These are phyloP conservation scores for Phaethon lepturus DNA, from an alignment of 2,113 vertebrate species.

Conservation along the genomic window DNA sequence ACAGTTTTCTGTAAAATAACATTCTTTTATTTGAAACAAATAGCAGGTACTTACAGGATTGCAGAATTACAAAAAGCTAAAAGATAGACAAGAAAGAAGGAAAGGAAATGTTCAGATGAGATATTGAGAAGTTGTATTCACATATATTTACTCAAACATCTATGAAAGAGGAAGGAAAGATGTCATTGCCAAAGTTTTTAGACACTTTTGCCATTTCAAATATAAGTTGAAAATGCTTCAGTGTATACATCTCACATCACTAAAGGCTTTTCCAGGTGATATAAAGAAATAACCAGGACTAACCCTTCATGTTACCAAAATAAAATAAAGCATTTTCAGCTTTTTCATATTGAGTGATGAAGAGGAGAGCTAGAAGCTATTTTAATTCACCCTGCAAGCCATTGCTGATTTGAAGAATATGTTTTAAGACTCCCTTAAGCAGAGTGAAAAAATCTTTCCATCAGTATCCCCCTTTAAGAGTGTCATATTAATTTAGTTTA, in stretches of 20 bases:
- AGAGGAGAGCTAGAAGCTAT: neutral
- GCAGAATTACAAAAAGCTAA: neutral
- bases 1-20: neutral
- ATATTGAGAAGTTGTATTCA: neutral
- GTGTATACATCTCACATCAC: neutral
- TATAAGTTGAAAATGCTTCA: neutral
- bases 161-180: neutral
- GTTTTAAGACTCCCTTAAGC: neutral
- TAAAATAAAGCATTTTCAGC: neutral
- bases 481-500: neutral
- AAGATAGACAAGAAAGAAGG: neutral
- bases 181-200: fast-evolving
- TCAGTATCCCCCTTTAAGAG: neutral
- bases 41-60: neutral
- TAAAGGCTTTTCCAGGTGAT: neutral
- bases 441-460: neutral
- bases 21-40: neutral
- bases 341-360: neutral
- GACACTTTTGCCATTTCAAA: neutral
- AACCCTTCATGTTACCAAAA: neutral
- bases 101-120: neutral
- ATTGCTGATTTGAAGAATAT: neutral
- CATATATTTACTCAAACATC: neutral
- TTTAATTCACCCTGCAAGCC: neutral
- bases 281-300: neutral